phyloP scores from a whole-genome alignment of 2,113 vertebrate genomes.

The Triplophysa tibetana region DNA sequence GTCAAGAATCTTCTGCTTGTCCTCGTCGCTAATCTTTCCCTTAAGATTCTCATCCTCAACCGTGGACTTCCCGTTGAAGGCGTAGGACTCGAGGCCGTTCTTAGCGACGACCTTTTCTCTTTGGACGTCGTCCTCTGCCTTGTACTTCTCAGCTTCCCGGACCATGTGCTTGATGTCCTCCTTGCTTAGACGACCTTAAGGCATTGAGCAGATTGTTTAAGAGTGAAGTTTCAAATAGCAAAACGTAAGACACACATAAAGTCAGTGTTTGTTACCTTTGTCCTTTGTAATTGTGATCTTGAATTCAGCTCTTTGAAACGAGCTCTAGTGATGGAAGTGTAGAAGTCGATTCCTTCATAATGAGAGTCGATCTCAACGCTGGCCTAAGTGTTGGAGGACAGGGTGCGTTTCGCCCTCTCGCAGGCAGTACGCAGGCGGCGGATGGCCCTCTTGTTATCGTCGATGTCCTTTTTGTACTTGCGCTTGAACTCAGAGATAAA shows the following conservation, averaged over 20 bases:
- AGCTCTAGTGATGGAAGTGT: slow-evolving; percentile 92
- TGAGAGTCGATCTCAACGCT: slow-evolving; percentile 84
- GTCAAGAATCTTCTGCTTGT: slow-evolving; percentile 85
- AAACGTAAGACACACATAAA: not conserved
- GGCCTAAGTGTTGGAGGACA: slow-evolving; percentile 78
- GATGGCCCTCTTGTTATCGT: slow-evolving; percentile 74
- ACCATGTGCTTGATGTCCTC: slow-evolving; percentile 93
- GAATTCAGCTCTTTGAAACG: slow-evolving; percentile 91
- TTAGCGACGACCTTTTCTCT: slow-evolving; percentile 84
- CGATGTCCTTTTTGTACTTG: slow-evolving; percentile 76
- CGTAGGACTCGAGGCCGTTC: slow-evolving; percentile 84
- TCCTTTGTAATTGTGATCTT: slow-evolving; percentile 95
- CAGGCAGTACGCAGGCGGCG: slow-evolving; percentile 74
- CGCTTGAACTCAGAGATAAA: slow-evolving; percentile 76
- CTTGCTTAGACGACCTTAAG: slow-evolving; percentile 85
- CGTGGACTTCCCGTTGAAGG: slow-evolving; percentile 89
- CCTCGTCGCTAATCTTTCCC: slow-evolving; percentile 86
- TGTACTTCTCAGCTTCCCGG: slow-evolving; percentile 88
- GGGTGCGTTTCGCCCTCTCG: slow-evolving; percentile 74
- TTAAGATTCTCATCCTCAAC: slow-evolving; percentile 89
- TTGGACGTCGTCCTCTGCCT: slow-evolving; percentile 86
- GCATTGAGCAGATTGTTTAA: not conserved
- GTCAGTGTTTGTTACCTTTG: slow-evolving; percentile 72
- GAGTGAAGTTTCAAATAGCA: not conserved
- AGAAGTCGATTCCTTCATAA: slow-evolving; percentile 90